Base-by-base conservation (phyloP, 2,113 vertebrate species). In the Lutjanus erythropterus region DNA sequence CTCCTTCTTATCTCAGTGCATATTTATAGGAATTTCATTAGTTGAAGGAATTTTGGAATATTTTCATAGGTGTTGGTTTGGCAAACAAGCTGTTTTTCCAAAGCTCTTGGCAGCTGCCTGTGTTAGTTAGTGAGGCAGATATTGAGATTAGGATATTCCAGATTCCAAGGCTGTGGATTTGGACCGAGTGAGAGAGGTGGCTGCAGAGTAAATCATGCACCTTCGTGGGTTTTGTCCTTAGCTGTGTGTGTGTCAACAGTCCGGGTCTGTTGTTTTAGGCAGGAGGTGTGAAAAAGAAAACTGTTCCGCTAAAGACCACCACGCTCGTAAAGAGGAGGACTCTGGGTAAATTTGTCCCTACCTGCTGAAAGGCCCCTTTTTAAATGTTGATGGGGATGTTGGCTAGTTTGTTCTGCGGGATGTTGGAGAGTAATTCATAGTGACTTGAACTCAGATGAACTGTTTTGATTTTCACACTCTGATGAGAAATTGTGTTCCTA, bases 261-360 rank as follows among this genome's bases (percentile, higher is more conserved):
- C 31, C 60, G 23, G 55, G 42, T 69, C 37, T 90, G 85, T 88
- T 84, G 87, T 86, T 90, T 87, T 83, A 93, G 84, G 91, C 80
- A 86, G 64, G 15, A 80, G 67, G 85, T 76, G 80, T 89, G 86
- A 88, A 85, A 77, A 83, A 79, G 61, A 79, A 87, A 89, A 72
- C 75, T 39, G n/a, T 82, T 83, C 49, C 11, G 0, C 31, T 56
- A 27, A 72, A 81, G 86, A 93, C 90, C 91, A 84, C 89, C 84
- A 0, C 2, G 83, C 73, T 83, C 3, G 66, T 81, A 75, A 65
- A 83, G 56, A 68, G 64, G 42, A 73, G 75, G 59, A 56, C 64
- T 76, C 44, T 76, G 79, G 74, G 81, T 80, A 71, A 69, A 78
- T 81, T 49, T 46, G 50, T 78, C 41, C 67, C 68, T 47, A 29